Evolutionary conservation across 2,888 invertebrate genomes (phyloP).

Genomic region (Pedicia rivosa): DNA sequence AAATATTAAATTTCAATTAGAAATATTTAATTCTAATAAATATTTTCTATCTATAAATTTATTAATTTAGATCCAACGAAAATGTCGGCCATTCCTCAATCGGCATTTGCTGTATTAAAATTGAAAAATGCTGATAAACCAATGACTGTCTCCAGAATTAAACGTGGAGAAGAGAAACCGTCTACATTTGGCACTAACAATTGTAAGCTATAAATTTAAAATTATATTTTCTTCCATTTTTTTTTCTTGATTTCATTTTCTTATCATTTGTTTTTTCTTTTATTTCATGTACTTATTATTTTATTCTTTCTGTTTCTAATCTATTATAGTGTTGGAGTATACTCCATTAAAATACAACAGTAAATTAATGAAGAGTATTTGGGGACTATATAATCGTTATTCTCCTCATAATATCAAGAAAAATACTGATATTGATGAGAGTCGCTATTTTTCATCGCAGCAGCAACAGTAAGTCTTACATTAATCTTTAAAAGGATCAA

Average conservation of each 20-base stretch:
- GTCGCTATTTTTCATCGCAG: slow-evolving; percentile 12
- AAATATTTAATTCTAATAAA: background rate
- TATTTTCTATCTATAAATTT: no score
- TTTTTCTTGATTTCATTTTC: background rate
- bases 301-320: slow-evolving; percentile 10
- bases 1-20: no score
- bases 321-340: slow-evolving; percentile 41
- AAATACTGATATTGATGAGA: slow-evolving; percentile 40
- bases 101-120: slow-evolving; percentile 55
- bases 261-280: background rate
- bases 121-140: slow-evolving; percentile 34
- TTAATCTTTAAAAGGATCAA: no score
- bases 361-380: slow-evolving; percentile 80
- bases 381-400: slow-evolving; percentile 80
- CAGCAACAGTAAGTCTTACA: slow-evolving; percentile 20
- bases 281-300: no score
- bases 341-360: slow-evolving; percentile 65
- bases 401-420: slow-evolving; percentile 80
- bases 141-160: slow-evolving; percentile 37
- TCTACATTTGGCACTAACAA: slow-evolving; percentile 20
- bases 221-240: slow-evolving; percentile 1
- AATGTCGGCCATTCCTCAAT: slow-evolving; percentile 65
- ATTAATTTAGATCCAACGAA: slow-evolving; percentile 11
- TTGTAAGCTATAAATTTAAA: slow-evolving; percentile 16
- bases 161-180: slow-evolving; percentile 26